phyloP scores from a whole-genome alignment of 2,797 vertebrate species.

The Siniperca undulata region DNA sequence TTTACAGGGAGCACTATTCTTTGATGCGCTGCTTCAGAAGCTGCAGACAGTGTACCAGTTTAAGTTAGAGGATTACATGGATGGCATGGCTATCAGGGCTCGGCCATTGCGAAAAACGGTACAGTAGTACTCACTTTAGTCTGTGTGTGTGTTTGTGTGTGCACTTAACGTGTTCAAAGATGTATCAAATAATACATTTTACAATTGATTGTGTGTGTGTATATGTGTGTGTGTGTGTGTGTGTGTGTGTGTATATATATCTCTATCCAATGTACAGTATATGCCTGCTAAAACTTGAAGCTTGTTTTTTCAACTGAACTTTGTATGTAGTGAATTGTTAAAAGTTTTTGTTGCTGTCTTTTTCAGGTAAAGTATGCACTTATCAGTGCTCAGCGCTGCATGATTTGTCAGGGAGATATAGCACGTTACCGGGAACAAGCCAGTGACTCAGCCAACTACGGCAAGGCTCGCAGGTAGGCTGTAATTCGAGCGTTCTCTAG shows the following conservation, averaged over 20 bases:
- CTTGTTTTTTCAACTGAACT: neutral
- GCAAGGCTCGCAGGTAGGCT: constrained; percentile 95
- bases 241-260: no score
- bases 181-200: neutral
- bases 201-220: neutral
- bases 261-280: neutral
- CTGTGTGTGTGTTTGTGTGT: neutral
- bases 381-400: constrained; percentile 96
- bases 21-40: constrained; percentile 94
- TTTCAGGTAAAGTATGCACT: constrained; percentile 96
- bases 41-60: constrained; percentile 95
- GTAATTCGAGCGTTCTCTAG: neutral
- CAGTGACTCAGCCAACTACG: constrained; percentile 95
- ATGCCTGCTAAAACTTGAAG: neutral
- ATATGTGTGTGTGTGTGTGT: no score
- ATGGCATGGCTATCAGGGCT: constrained; percentile 94
- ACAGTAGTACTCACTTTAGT: constrained; percentile 25
- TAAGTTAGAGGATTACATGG: constrained; percentile 97
- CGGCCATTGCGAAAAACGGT: constrained; percentile 96
- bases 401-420: constrained; percentile 98
- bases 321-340: neutral
- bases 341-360: constrained; percentile 32
- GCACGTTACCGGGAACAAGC: constrained; percentile 97
- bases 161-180: neutral
- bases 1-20: constrained; percentile 92